phyloP scores from a whole-genome alignment of 1,140 invertebrate species.

The Zaprionus tsacasi region DNA sequence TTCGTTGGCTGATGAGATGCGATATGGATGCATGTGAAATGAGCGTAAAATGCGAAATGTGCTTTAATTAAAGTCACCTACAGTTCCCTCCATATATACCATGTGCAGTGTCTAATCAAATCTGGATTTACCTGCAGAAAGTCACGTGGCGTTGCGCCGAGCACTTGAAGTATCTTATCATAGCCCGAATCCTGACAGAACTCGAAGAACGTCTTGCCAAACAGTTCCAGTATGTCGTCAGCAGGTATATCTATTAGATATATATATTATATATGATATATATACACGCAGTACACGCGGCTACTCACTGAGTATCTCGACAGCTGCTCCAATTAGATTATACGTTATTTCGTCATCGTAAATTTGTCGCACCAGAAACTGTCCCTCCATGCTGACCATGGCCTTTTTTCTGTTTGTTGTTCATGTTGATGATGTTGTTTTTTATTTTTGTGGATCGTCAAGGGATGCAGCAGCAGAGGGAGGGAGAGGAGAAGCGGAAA shows the following conservation, averaged over 20 bases:
- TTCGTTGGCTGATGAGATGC: not conserved
- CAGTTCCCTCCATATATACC: not conserved
- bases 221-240: conserved; percentile 94
- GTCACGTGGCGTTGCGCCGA: conserved; percentile 95
- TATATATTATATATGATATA: not conserved
- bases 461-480: conserved; percentile 19
- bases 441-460: not conserved
- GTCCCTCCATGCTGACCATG: conserved; percentile 96
- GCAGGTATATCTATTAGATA: conserved; percentile 92
- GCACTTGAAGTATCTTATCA: conserved; percentile 95
- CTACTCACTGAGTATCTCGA: conserved; percentile 94
- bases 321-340: conserved; percentile 95
- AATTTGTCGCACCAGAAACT: conserved; percentile 96
- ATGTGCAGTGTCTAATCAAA: not conserved
- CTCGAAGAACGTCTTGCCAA: conserved; percentile 97
- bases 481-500: conserved; percentile 31
- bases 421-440: conserved; percentile 13
- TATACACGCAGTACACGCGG: conserved; percentile 17
- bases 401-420: conserved; percentile 91
- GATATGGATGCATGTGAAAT: conserved; percentile 54
- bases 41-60: conserved; percentile 63
- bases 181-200: conserved; percentile 97
- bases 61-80: conserved; percentile 66
- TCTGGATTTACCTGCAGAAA: conserved; percentile 91
- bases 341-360: conserved; percentile 98